Evolutionary conservation across 2,888 invertebrate genomes (phyloP).

Genomic region (Phymatocera aterrima): DNA sequence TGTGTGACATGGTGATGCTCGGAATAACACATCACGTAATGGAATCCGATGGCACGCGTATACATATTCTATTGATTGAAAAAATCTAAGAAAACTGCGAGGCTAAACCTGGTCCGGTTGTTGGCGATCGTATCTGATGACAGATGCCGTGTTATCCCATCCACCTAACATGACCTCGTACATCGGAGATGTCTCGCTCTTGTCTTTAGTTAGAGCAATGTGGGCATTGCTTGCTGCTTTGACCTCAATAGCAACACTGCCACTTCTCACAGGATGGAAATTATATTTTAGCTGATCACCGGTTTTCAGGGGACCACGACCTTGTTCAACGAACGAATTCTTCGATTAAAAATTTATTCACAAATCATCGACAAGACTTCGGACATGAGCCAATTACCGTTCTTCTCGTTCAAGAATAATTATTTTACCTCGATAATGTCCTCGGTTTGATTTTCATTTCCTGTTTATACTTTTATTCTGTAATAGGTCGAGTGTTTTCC

Average conservation of each 20-base stretch:
- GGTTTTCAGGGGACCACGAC: constrained; percentile 77
- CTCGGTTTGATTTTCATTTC: constrained; percentile 17
- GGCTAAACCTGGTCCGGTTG: constrained; percentile 80
- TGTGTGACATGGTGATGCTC: background rate
- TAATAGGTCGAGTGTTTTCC: background rate
- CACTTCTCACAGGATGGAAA: constrained; percentile 78
- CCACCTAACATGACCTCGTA: constrained; percentile 83
- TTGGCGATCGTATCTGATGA: constrained; percentile 80
- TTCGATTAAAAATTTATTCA: constrained; percentile 16
- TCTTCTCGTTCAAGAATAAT: background rate
- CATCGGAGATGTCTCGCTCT: constrained; percentile 79
- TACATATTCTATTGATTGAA: background rate
- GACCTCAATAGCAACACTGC: constrained; percentile 78
- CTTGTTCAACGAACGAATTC: constrained; percentile 66
- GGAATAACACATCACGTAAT: background rate
- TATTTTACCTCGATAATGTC: constrained; percentile 30
- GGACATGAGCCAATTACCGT: background rate
- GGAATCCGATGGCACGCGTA: constrained; percentile 35
- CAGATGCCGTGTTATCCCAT: constrained; percentile 82
- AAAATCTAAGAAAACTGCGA: constrained; percentile 50
- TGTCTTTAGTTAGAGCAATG: constrained; percentile 78
- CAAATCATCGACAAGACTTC: background rate
- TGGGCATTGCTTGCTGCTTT: constrained; percentile 82
- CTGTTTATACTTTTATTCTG: background rate
- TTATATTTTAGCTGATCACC: constrained; percentile 79